Evolutionary conservation across 1,140 invertebrate species (phyloP).

Genomic region (Orius insidiosus): DNA sequence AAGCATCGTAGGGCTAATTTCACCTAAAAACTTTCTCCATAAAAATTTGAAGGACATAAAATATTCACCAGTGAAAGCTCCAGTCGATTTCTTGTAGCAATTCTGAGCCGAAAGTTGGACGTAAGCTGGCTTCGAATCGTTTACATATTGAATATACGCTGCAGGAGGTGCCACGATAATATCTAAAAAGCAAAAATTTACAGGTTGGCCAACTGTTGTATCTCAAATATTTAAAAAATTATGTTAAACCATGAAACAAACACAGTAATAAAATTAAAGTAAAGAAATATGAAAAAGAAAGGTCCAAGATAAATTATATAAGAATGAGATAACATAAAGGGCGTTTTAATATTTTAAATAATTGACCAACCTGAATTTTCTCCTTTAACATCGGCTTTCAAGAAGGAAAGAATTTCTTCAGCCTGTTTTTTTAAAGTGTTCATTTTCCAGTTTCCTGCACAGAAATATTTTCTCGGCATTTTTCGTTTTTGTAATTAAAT

Average conservation of each 20-base stretch:
- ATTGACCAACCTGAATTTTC: constrained; percentile 61
- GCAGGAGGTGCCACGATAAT: constrained; percentile 82
- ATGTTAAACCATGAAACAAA: too few species aligned
- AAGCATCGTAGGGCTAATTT: constrained; percentile 85
- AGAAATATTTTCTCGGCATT: constrained; percentile 88
- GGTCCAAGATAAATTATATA: too few species aligned
- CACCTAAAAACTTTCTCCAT: constrained; percentile 29
- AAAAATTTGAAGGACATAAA: constrained; percentile 6
- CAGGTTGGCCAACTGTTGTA: too few species aligned
- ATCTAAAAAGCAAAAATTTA: too few species aligned
- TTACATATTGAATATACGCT: constrained; percentile 66
- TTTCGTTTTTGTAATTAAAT: too few species aligned
- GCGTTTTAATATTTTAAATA: constrained; percentile 9
- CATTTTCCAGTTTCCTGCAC: constrained; percentile 99
- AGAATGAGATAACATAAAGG: constrained; percentile 10
- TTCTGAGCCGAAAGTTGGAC: constrained; percentile 83
- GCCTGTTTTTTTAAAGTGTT: constrained; percentile 59
- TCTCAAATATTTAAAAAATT: too few species aligned
- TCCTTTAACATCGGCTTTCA: constrained; percentile 61
- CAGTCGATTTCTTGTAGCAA: constrained; percentile 83
- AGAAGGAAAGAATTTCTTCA: constrained; percentile 61
- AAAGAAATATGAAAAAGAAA: background rate
- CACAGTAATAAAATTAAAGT: too few species aligned
- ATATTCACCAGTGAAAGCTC: constrained; percentile 82
- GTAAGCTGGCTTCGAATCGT: constrained; percentile 47